These are phyloP conservation scores for Eristalis arbustorum DNA, from an alignment of 2,888 invertebrate genomes.

Conservation along the genomic window DNA sequence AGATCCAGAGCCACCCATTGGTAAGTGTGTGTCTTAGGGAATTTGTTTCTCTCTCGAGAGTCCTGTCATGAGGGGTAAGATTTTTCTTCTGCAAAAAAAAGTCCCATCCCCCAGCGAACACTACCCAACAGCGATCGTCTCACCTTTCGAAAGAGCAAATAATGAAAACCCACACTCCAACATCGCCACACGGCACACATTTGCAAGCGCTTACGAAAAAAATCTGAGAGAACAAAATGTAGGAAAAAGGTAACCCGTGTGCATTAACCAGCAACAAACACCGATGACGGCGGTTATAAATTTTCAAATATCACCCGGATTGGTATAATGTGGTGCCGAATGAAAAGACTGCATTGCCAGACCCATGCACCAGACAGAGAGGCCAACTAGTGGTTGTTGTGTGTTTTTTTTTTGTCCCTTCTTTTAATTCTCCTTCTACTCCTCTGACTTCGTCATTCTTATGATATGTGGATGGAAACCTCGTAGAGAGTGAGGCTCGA, in stretches of 20 bases:
- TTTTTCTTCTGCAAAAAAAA: not conserved
- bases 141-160: constrained; percentile 23
- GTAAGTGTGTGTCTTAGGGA: too few relatives aligned
- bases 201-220: not conserved
- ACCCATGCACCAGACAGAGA: constrained; percentile 47
- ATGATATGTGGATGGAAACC: constrained; percentile 5
- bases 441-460: constrained; percentile 36
- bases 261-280: not conserved
- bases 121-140: constrained; percentile 25
- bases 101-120: constrained; percentile 1
- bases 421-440: constrained; percentile 5
- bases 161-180: constrained; percentile 14
- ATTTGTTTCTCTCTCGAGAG: too few relatives aligned
- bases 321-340: constrained; percentile 56
- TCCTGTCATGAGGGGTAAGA: too few relatives aligned
- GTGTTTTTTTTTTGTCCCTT: constrained; percentile 8
- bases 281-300: constrained; percentile 63
- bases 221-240: not conserved
- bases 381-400: constrained; percentile 39
- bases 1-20: too few relatives aligned
- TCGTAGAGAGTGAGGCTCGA: constrained; percentile 45
- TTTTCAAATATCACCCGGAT: constrained; percentile 64
- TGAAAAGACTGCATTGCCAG: constrained; percentile 36
- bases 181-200: not conserved
- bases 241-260: not conserved